A percentile compares a stretch with the other conserved stretches of the same genome.
These are phyloP conservation scores for Drosophila nr. perissopoda DNA, from an alignment of 2,888 invertebrate genomes.

Conservation along the genomic window DNA sequence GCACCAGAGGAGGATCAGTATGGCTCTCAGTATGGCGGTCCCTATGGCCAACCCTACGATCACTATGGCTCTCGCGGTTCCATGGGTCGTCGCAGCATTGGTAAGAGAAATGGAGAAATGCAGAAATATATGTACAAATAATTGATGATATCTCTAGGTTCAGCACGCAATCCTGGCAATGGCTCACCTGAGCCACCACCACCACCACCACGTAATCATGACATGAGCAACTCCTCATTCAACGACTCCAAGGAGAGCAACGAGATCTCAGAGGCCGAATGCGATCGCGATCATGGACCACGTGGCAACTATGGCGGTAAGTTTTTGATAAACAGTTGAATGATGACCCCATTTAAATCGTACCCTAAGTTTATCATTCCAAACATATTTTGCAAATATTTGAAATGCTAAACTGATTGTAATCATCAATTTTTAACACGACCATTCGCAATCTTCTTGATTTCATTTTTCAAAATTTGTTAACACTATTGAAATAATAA, in stretches of 20 bases:
- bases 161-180: constrained; percentile 85
- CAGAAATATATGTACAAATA: neutral
- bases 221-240: constrained; percentile 92
- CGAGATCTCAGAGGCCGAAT: constrained; percentile 97
- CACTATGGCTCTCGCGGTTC: constrained; percentile 95
- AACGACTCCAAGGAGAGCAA: constrained; percentile 97
- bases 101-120: constrained; percentile 59
- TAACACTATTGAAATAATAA: constrained; percentile 34
- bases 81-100: constrained; percentile 89
- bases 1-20: constrained; percentile 96
- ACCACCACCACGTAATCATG: constrained; percentile 94
- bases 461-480: constrained; percentile 64
- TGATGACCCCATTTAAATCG: neutral
- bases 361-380: constrained; percentile 13
- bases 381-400: constrained; percentile 8
- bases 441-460: constrained; percentile 58
- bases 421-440: constrained; percentile 57
- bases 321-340: constrained; percentile 53
- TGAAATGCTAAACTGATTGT: constrained; percentile 29
- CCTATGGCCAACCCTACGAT: constrained; percentile 94
- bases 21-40: constrained; percentile 91
- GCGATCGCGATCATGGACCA: constrained; percentile 93
- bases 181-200: constrained; percentile 89
- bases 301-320: constrained; percentile 93
- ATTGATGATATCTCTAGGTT: constrained; percentile 69